These are phyloP conservation scores for Mormyrops boulengeri DNA, from an alignment of 2,797 vertebrate genomes.

Conservation along the genomic window DNA sequence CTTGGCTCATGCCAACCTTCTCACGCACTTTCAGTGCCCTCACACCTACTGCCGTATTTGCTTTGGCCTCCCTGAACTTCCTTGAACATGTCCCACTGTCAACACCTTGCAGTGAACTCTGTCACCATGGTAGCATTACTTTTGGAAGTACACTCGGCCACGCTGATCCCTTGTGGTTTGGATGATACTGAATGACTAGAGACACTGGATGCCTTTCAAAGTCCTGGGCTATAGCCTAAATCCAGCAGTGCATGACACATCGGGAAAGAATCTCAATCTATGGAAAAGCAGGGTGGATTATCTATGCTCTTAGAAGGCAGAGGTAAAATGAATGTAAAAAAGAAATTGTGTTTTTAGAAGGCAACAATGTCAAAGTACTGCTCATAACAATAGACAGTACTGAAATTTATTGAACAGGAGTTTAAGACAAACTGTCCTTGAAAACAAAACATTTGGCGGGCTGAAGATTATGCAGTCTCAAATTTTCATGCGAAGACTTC, in stretches of 20 bases:
- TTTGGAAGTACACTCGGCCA: neutral
- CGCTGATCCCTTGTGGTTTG: neutral
- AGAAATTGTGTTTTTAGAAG: neutral
- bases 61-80: neutral
- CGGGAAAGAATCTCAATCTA: neutral
- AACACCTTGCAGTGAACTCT: neutral
- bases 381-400: neutral
- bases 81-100: neutral
- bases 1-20: neutral
- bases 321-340: neutral
- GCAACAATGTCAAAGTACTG: neutral
- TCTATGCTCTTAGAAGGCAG: neutral
- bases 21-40: neutral
- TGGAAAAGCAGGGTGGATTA: neutral
- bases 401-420: neutral
- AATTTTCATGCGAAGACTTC: neutral
- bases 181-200: neutral
- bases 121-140: neutral
- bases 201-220: neutral
- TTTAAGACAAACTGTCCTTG: neutral
- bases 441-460: neutral
- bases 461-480: neutral
- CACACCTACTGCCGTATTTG: neutral
- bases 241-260: neutral
- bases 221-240: neutral